Conservation (phyloP, 2,113 vertebrate genomes). For the Toxostoma redivivum region DNA sequence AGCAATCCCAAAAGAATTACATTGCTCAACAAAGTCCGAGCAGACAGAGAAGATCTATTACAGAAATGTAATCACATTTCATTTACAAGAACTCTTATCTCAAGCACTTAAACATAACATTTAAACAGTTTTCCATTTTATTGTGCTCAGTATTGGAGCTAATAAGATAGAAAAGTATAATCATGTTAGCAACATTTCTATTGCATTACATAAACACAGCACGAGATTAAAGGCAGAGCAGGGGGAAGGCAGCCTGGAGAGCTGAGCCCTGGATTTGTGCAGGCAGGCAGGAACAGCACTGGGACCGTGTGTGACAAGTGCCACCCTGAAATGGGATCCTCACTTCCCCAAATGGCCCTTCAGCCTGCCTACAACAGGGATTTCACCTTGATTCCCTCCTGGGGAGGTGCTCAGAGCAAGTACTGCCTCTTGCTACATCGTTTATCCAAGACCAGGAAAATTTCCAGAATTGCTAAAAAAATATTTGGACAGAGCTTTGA, state of each 20-base stretch:
- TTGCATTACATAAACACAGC: conserved; percentile 42
- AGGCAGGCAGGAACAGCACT: background rate
- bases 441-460: background rate
- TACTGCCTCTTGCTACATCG: background rate
- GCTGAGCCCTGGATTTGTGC: background rate
- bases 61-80: conserved; percentile 67
- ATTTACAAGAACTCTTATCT: conserved; percentile 68
- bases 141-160: conserved; percentile 62
- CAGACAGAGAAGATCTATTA: conserved; percentile 51
- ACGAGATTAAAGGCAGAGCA: conserved; percentile 29
- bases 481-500: background rate
- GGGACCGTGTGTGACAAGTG: background rate
- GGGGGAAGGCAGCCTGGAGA: background rate
- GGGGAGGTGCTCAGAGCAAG: background rate
- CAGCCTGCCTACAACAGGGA: background rate
- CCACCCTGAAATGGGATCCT: background rate
- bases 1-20: conserved; percentile 54
- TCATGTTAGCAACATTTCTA: conserved; percentile 58
- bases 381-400: fast-evolving
- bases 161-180: conserved; percentile 64
- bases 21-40: conserved; percentile 48
- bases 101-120: conserved; percentile 63
- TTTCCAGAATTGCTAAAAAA: background rate
- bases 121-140: conserved; percentile 62
- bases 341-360: background rate